A percentile compares a stretch with the other conserved stretches of the same genome.
These are phyloP conservation scores for Spondyliosoma cantharus DNA, from an alignment of 2,797 vertebrate species.

Conservation along the genomic window DNA sequence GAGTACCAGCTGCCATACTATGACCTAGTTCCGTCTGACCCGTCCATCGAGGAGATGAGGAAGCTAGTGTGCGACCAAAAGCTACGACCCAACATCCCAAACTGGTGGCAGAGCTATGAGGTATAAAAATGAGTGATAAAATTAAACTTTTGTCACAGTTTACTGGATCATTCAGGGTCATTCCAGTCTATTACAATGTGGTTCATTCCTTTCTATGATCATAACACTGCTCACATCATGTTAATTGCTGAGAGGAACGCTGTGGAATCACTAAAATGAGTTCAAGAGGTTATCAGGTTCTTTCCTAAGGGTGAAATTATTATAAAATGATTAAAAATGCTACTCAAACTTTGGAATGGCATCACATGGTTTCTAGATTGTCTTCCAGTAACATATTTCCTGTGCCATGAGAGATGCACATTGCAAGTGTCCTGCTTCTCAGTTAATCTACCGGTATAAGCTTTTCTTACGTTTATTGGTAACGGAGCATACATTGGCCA, in stretches of 20 bases:
- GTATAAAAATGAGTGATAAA: conserved; percentile 69
- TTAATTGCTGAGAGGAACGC: background rate
- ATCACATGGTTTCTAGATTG: too few species aligned
- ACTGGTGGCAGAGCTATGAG: conserved; percentile 98
- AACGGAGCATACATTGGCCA: too few species aligned
- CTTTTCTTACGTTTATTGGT: background rate
- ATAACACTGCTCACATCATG: background rate
- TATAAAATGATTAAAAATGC: background rate
- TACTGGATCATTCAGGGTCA: too few species aligned
- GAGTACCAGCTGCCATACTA: conserved; percentile 97
- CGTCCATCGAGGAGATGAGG: conserved; percentile 96
- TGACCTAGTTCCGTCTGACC: conserved; percentile 94
- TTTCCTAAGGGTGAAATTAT: background rate
- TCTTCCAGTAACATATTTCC: background rate
- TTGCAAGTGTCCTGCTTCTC: background rate
- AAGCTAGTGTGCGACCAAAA: conserved; percentile 97
- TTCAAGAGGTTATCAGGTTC: too few species aligned
- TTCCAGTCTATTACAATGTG: background rate
- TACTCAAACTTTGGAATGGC: background rate
- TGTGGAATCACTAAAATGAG: conserved; percentile 3
- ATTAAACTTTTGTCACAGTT: background rate
- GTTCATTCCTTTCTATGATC: background rate
- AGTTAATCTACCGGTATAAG: background rate
- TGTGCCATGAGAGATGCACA: background rate
- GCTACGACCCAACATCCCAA: conserved; percentile 93